Base-by-base conservation (phyloP, 2,113 vertebrate species). In the Lynx canadensis region DNA sequence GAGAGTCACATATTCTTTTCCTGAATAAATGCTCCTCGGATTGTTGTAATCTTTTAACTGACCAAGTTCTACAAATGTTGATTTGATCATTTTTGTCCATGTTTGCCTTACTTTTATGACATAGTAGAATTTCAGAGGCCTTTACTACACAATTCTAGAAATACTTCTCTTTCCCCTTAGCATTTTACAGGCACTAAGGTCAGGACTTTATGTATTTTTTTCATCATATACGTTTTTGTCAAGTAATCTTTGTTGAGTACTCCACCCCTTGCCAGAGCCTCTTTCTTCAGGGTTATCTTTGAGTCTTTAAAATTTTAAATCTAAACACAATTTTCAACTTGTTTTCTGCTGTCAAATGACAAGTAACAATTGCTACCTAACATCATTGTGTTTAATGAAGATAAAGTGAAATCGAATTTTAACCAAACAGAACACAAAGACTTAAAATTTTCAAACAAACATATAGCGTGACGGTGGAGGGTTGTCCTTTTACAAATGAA, bases 351-450 rank as follows among this genome's bases (percentile, higher is more conserved):
- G 57, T 31, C 9, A 88, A 95, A 65, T 60, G 11, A 85, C 23
- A 68, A 50, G 5, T 60, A 45, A 55, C 5, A 66, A 48, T 63
- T 73, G 78, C 73, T 89, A 52, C 41, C 50, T 27, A 55, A 36
- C 1, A 60, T 80, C 13, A 38, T 14, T 6, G 12, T 96, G 19
- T 83, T 79, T 87, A 94, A 60, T 52, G 27, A 65, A 73, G 41
- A 71, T 38, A 68, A 94, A 45, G 5, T 33, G 6, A 69, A 73
- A 48, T 74, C 55, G 29, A 93, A 91, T 18, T 74, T 52, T 48
- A 65, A 84, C 16, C 38, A 93, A 80, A 96, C 3, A 96, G 88
- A 90, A 92, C 12, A 45, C 14, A 55, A 93, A 84, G n/a, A 79
- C 45, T 89, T 94, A 16, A 68, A 41, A 41, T 60, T 65, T 84